phyloP scores from a whole-genome alignment of 1,140 invertebrate species.

The Drosophila bipectinata region DNA sequence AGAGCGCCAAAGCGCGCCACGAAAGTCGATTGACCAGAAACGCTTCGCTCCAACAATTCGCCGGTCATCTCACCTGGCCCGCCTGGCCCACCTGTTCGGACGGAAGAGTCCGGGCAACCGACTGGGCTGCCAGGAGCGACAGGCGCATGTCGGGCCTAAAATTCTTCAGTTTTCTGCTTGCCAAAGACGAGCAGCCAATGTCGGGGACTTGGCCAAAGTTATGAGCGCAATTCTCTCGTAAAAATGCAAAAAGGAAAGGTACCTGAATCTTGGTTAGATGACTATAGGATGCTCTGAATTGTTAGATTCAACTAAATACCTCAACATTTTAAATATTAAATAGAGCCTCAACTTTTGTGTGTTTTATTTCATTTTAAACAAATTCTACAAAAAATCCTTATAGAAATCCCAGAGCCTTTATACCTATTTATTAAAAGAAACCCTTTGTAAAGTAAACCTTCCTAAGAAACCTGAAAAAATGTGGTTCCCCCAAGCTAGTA shows the following conservation, averaged over 20 bases:
- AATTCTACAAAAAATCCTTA: too few relatives aligned
- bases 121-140: conserved; percentile 56
- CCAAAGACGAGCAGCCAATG: conserved; percentile 66
- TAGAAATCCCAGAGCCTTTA: too few relatives aligned
- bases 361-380: too few relatives aligned
- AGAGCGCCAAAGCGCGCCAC: conserved; percentile 31
- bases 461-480: background rate
- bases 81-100: conserved; percentile 24
- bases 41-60: conserved; percentile 3
- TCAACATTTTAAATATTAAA: too few relatives aligned
- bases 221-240: conserved; percentile 80
- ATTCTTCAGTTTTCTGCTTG: conserved; percentile 64
- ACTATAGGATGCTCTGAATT: conserved; percentile 16
- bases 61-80: background rate
- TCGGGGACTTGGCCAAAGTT: conserved; percentile 59
- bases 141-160: conserved; percentile 52
- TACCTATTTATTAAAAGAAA: too few relatives aligned
- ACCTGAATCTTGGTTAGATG: background rate
- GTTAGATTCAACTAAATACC: too few relatives aligned
- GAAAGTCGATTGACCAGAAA: conserved; percentile 59
- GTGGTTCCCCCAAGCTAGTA: background rate
- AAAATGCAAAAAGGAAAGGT: conserved; percentile 68
- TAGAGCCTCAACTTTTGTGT: too few relatives aligned
- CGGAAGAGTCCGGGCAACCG: conserved; percentile 4
- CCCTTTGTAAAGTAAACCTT: background rate